Evolutionary conservation across 1,140 invertebrate genomes (phyloP).

Genomic region (Steinernema feltiae): DNA sequence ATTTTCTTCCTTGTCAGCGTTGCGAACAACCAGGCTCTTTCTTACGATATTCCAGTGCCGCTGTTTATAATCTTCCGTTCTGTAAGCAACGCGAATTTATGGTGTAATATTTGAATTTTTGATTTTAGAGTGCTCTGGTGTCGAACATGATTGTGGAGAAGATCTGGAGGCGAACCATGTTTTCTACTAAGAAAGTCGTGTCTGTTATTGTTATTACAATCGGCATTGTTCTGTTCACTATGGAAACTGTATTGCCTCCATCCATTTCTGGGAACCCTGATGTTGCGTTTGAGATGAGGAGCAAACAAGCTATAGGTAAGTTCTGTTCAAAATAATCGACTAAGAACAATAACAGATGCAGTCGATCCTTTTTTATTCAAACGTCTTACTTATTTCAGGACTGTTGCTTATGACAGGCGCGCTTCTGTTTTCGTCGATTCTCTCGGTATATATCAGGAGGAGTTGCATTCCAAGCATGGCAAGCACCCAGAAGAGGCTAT

Average conservation of each 20-base stretch:
- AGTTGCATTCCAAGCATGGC: slow-evolving; percentile 74
- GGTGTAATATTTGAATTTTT: not conserved
- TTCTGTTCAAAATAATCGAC: too few species aligned
- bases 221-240: slow-evolving; percentile 82
- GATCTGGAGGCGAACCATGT: slow-evolving; percentile 77
- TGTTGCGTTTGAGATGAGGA: not conserved
- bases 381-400: slow-evolving; percentile 60
- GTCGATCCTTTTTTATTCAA: slow-evolving; percentile 14
- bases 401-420: slow-evolving; percentile 77
- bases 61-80: slow-evolving; percentile 95
- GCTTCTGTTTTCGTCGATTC: slow-evolving; percentile 80
- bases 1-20: slow-evolving; percentile 88
- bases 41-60: slow-evolving; percentile 93
- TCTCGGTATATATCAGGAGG: slow-evolving; percentile 94
- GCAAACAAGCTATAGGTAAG: not conserved
- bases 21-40: slow-evolving; percentile 87
- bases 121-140: slow-evolving; percentile 78
- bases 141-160: slow-evolving; percentile 92
- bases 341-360: too few species aligned
- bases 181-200: slow-evolving; percentile 75
- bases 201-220: slow-evolving; percentile 83
- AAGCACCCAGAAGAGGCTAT: slow-evolving; percentile 86
- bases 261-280: not conserved
- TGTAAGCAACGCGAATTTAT: slow-evolving; percentile 70
- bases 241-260: slow-evolving; percentile 67